Conservation (phyloP, 2,113 vertebrate species). For the Misgurnus mizolepis region DNA sequence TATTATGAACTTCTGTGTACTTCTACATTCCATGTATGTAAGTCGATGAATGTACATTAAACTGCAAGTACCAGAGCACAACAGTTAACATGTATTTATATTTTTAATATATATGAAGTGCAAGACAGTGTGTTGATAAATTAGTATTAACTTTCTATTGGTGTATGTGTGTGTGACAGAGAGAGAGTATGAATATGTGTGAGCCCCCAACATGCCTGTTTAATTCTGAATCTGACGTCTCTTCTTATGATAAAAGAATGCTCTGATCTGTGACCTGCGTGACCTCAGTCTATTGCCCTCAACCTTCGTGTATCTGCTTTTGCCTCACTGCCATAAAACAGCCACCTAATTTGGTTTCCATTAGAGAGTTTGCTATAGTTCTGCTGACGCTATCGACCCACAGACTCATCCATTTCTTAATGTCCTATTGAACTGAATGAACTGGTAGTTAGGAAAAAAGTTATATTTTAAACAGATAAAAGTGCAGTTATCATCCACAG, state of each 20-base stretch:
- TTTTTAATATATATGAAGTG: not conserved
- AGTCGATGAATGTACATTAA: not conserved
- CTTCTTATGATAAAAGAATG: constrained; percentile 46
- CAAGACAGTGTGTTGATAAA: not conserved
- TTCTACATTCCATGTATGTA: not conserved
- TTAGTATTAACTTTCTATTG: not conserved
- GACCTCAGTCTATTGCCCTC: constrained; percentile 49
- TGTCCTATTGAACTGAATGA: constrained; percentile 23
- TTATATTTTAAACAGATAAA: not conserved
- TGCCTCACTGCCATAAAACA: constrained; percentile 37
- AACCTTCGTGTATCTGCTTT: constrained; percentile 30
- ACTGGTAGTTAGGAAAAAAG: constrained; percentile 20
- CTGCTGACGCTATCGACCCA: constrained; percentile 44
- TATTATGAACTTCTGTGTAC: not conserved
- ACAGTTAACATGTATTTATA: not conserved
- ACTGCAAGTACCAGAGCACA: no score
- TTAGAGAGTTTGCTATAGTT: constrained; percentile 45
- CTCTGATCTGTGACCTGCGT: constrained; percentile 53
- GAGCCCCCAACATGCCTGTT: constrained; percentile 9
- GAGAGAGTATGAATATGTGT: not conserved
- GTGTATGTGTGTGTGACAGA: not conserved
- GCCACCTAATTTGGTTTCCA: constrained; percentile 50
- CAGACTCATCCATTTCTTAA: constrained; percentile 21
- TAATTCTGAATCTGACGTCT: constrained; percentile 50
- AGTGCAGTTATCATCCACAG: not conserved